Evolutionary conservation across 2,888 invertebrate genomes (phyloP).

Genomic region (Graphium colonna): DNA sequence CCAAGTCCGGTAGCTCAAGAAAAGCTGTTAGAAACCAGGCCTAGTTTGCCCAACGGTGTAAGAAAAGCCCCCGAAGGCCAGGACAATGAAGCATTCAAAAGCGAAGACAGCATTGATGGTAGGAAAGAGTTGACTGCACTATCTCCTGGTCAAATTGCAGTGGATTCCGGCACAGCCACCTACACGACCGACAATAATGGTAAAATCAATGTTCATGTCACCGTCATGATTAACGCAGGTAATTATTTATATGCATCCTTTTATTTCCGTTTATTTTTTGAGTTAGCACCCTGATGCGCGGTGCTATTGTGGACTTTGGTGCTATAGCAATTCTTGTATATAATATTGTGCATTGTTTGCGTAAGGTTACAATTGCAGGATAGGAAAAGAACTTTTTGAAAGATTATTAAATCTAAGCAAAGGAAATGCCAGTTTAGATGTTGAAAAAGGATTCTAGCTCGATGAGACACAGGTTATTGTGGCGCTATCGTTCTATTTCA

Average conservation of each 20-base stretch:
- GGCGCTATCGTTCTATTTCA: too few species aligned
- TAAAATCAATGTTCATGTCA: slow-evolving; percentile 93
- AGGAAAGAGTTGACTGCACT: slow-evolving; percentile 65
- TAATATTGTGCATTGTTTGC: neutral
- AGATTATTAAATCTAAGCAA: too few species aligned
- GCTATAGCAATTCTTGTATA: slow-evolving; percentile 1
- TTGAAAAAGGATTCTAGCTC: neutral
- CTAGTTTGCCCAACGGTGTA: slow-evolving; percentile 70
- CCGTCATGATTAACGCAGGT: slow-evolving; percentile 90
- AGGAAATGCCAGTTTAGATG: too few species aligned
- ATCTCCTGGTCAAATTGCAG: slow-evolving; percentile 70
- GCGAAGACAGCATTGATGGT: slow-evolving; percentile 81
- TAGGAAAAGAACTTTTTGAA: neutral
- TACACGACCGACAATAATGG: slow-evolving; percentile 89
- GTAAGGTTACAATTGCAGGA: neutral
- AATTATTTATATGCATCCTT: slow-evolving; percentile 75
- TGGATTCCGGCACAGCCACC: slow-evolving; percentile 75
- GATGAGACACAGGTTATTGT: too few species aligned
- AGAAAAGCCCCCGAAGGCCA: slow-evolving; percentile 90
- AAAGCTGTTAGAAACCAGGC: slow-evolving; percentile 39
- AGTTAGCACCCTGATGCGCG: slow-evolving; percentile 21
- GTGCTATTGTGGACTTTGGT: slow-evolving; percentile 9
- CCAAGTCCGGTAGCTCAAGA: slow-evolving; percentile 48
- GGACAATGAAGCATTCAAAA: slow-evolving; percentile 85
- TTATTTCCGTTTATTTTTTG: slow-evolving; percentile 39